Percentiles rank a stretch among this genome's conserved stretches.
phyloP scores from a whole-genome alignment of 2,113 vertebrate genomes.

The Bucco capensis region DNA sequence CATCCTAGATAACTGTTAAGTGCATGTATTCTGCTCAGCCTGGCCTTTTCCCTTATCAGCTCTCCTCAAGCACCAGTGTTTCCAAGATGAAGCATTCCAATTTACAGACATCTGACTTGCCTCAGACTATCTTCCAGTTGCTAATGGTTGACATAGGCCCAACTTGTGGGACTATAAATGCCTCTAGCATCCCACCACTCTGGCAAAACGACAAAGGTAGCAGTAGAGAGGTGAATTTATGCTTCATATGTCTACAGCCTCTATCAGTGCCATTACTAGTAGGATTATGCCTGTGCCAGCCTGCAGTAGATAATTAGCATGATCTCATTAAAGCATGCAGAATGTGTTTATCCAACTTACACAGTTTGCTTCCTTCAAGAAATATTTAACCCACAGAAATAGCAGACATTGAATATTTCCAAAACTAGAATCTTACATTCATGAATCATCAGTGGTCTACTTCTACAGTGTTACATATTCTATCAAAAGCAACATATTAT shows the following conservation, averaged over 20 bases:
- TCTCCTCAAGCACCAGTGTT: neutral
- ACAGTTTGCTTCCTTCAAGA: slow-evolving; percentile 1
- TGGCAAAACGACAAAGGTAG: neutral
- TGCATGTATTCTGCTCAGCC: fast-evolving
- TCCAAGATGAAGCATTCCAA: neutral
- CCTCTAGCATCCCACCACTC: neutral
- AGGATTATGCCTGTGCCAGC: neutral
- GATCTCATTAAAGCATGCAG: neutral
- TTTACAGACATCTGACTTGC: neutral
- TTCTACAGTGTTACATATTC: neutral
- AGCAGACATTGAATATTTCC: neutral
- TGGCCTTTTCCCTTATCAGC: neutral
- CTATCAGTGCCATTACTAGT: neutral
- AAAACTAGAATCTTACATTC: neutral
- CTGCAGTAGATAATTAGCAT: neutral
- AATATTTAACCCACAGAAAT: slow-evolving; percentile 2
- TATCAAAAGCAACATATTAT: neutral
- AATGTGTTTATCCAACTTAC: slow-evolving; percentile 23
- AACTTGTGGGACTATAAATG: neutral
- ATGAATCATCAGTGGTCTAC: neutral
- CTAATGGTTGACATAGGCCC: neutral
- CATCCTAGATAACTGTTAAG: neutral
- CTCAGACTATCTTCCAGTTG: neutral
- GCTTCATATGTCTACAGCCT: neutral
- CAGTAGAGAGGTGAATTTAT: neutral